Conservation (phyloP, 2,888 invertebrate species). For the Autographa gamma region DNA sequence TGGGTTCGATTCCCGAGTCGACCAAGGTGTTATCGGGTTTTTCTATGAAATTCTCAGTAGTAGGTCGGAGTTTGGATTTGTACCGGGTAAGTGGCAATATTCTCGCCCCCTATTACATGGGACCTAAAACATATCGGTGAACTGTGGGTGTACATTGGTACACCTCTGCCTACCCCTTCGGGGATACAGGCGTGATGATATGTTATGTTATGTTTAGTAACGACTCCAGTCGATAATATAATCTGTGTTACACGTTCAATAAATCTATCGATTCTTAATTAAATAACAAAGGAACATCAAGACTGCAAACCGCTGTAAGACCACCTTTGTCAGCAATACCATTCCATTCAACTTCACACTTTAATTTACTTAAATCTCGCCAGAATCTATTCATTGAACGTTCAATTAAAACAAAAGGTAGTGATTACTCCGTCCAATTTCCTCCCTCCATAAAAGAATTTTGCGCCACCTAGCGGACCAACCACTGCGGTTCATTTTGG, state of each 20-base stretch:
- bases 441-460: slow-evolving; percentile 52
- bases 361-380: slow-evolving; percentile 52
- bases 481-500: slow-evolving; percentile 40
- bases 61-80: too few relatives aligned
- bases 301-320: not conserved
- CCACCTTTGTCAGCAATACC: slow-evolving; percentile 35
- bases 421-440: slow-evolving; percentile 60
- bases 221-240: not conserved
- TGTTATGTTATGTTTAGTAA: too few relatives aligned
- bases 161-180: too few relatives aligned
- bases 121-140: too few relatives aligned
- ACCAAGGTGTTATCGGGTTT: too few relatives aligned
- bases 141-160: too few relatives aligned
- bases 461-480: slow-evolving; percentile 25
- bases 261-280: not conserved
- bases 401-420: slow-evolving; percentile 61
- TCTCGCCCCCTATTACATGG: too few relatives aligned
- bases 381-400: slow-evolving; percentile 49
- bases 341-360: slow-evolving; percentile 22
- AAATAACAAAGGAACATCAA: not conserved
- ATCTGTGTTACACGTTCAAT: not conserved
- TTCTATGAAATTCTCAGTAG: too few relatives aligned
- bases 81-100: too few relatives aligned
- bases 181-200: too few relatives aligned
- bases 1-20: too few relatives aligned